phyloP scores from a whole-genome alignment of 1,140 invertebrate genomes.

The Diplogasteroides magnus region DNA sequence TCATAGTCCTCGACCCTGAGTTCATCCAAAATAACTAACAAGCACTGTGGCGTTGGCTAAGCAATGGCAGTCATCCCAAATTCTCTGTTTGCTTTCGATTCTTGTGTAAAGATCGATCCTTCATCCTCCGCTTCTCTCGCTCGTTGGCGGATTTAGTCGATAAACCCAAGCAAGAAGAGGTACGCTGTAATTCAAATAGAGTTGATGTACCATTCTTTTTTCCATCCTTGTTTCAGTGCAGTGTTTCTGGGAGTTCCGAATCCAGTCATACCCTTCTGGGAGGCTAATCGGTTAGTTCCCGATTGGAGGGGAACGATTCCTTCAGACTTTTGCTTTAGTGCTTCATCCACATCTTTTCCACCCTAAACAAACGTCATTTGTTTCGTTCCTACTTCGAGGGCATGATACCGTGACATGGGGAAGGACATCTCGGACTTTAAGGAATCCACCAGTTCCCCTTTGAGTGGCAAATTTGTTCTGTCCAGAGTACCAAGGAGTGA shows the following conservation, averaged over 20 bases:
- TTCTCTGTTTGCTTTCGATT: too few relatives aligned
- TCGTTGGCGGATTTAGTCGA: too few relatives aligned
- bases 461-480: conserved; percentile 55
- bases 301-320: conserved; percentile 49
- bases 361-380: conserved; percentile 22
- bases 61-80: too few relatives aligned
- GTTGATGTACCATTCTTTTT: conserved; percentile 51
- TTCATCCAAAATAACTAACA: too few relatives aligned
- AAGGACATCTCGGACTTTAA: conserved; percentile 55
- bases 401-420: conserved; percentile 49
- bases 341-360: conserved; percentile 54
- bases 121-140: too few relatives aligned
- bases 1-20: conserved; percentile 53
- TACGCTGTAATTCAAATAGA: too few relatives aligned
- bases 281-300: conserved; percentile 52
- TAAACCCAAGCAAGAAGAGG: too few relatives aligned
- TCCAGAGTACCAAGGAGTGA: conserved; percentile 55
- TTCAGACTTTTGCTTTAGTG: conserved; percentile 48
- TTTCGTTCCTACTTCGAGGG: background rate
- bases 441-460: conserved; percentile 51
- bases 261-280: conserved; percentile 52
- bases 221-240: conserved; percentile 43
- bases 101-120: too few relatives aligned
- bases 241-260: conserved; percentile 55
- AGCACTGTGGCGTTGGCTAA: too few relatives aligned